Evolutionary conservation across 2,113 vertebrate genomes (phyloP).

Genomic region (Phalacrocorax pelagicus): DNA sequence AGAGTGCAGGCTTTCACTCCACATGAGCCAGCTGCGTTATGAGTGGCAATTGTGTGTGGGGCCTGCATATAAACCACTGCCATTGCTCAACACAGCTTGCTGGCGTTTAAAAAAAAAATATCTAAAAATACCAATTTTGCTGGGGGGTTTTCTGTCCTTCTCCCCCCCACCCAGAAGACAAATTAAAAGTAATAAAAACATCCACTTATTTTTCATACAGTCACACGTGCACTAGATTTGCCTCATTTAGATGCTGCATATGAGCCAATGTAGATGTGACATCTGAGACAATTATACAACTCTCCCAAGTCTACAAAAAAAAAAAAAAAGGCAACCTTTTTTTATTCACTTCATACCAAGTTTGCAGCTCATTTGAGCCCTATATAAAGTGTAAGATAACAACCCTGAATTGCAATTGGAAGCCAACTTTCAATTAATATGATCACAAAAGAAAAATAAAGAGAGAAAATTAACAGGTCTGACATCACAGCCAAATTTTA

Average conservation of each 20-base stretch:
- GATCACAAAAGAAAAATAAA: not conserved
- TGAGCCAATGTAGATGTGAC: not conserved
- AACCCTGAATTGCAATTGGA: not conserved
- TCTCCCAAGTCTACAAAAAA: not conserved
- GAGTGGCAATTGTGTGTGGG: not conserved
- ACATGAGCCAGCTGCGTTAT: not conserved
- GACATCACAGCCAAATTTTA: not conserved
- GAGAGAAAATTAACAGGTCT: not conserved
- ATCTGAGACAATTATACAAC: not conserved
- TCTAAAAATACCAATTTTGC: not conserved
- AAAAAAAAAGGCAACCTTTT: not conserved
- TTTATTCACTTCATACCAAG: not conserved
- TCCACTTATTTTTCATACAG: not conserved
- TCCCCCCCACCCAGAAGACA: not conserved
- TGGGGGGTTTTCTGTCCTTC: rapidly evolving
- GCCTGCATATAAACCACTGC: not conserved
- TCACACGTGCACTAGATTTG: not conserved
- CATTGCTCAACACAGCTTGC: not conserved
- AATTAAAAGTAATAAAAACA: not conserved
- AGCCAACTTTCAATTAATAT: not conserved
- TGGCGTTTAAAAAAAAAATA: not conserved
- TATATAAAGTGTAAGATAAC: not conserved
- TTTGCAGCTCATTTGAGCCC: not conserved
- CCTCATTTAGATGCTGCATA: not conserved
- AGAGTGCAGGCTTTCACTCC: conserved; percentile 29